Percentiles rank a stretch among this genome's conserved stretches.
These are phyloP conservation scores for Drosophila formosana DNA, from an alignment of 2,888 invertebrate genomes.

Conservation along the genomic window DNA sequence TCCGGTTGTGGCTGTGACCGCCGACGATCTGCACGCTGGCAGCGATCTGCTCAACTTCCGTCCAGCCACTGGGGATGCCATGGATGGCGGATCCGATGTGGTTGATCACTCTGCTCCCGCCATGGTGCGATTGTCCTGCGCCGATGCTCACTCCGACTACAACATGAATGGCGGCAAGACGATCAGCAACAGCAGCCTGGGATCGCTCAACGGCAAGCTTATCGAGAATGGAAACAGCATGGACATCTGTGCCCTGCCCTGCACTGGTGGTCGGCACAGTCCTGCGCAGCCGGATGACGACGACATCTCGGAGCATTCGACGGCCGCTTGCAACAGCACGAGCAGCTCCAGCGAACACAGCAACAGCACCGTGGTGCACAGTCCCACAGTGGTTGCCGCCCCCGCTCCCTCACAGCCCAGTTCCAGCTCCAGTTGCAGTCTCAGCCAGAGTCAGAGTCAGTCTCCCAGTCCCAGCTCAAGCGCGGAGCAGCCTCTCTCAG, in stretches of 20 bases:
- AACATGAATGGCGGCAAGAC: conserved; percentile 82
- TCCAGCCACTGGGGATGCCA: conserved; percentile 40
- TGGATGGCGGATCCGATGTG: conserved; percentile 55
- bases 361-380: conserved; percentile 82
- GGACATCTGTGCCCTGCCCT: conserved; percentile 42
- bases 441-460: conserved; percentile 53
- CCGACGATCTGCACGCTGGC: conserved; percentile 73
- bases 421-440: conserved; percentile 12
- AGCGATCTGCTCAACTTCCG: conserved; percentile 55
- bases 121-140: conserved; percentile 55
- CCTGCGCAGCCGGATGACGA: conserved; percentile 62
- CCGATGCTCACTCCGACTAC: conserved; percentile 63
- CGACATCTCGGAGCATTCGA: conserved; percentile 82
- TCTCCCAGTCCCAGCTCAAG: conserved; percentile 56
- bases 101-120: conserved; percentile 75
- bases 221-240: conserved; percentile 74
- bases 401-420: conserved; percentile 20
- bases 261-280: background rate
- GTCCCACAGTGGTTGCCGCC: conserved; percentile 67
- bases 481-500: conserved; percentile 54
- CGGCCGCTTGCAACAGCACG: conserved; percentile 82
- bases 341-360: conserved; percentile 84
- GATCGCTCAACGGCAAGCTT: background rate
- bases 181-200: conserved; percentile 5
- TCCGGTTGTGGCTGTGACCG: conserved; percentile 75